These are phyloP conservation scores for Aphelenchoides avenae DNA, from an alignment of 1,140 invertebrate species.

Conservation along the genomic window DNA sequence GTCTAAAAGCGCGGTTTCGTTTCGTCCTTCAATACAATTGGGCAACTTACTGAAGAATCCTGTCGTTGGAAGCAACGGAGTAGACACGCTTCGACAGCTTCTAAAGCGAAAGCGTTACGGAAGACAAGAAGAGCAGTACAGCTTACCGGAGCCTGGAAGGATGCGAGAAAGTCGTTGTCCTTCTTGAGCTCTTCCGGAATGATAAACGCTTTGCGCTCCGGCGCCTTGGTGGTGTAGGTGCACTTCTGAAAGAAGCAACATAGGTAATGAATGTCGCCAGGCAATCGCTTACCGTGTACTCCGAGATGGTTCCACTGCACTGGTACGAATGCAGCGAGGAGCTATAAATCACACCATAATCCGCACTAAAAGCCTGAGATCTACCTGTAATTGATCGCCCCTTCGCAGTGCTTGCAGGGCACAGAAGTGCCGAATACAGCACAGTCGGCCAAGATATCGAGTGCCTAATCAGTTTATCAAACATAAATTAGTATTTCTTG, in stretches of 20 bases:
- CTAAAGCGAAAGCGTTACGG: constrained; percentile 8
- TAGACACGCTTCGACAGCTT: constrained; percentile 22
- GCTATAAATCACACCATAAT: constrained; percentile 19
- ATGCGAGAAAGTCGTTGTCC: constrained; percentile 19
- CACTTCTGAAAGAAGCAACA: neutral
- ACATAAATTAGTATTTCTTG: constrained; percentile 7
- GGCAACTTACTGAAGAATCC: too few species aligned
- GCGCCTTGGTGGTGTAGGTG: neutral
- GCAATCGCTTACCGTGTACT: constrained; percentile 83
- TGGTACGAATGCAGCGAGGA: constrained; percentile 67
- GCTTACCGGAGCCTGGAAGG: constrained; percentile 28
- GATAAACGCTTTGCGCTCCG: constrained; percentile 69
- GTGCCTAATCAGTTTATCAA: constrained; percentile 63
- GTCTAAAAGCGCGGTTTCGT: too few species aligned
- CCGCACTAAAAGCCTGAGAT: constrained; percentile 11
- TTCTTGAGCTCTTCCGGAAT: constrained; percentile 66
- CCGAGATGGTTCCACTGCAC: constrained; percentile 75
- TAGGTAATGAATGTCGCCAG: too few species aligned
- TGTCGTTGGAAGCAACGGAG: too few species aligned
- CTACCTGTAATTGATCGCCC: constrained; percentile 67
- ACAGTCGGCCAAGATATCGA: constrained; percentile 74
- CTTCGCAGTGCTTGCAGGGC: constrained; percentile 76
- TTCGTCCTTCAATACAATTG: too few species aligned
- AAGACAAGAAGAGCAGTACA: neutral
- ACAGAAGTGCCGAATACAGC: constrained; percentile 80